These are phyloP conservation scores for Lordiphosa clarofinis DNA, from an alignment of 1,140 invertebrate genomes.

Conservation along the genomic window DNA sequence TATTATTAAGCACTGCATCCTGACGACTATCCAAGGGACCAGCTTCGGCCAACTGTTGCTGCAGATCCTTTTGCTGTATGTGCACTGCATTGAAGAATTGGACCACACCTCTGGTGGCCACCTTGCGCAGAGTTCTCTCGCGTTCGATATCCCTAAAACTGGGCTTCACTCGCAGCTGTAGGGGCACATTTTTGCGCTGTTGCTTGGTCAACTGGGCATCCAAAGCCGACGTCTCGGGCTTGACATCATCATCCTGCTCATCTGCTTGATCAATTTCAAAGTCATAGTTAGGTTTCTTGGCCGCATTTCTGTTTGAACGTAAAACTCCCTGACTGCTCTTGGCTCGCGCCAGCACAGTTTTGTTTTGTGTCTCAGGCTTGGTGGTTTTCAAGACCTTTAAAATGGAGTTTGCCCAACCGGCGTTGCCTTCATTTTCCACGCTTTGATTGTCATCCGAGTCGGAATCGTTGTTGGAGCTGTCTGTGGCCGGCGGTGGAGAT, in stretches of 20 bases:
- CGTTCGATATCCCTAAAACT: conserved; percentile 86
- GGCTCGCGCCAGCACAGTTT: conserved; percentile 37
- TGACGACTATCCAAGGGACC: conserved; percentile 89
- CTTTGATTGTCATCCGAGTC: conserved; percentile 29
- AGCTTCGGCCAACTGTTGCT: conserved; percentile 86
- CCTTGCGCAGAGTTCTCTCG: conserved; percentile 88
- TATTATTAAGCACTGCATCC: conserved; percentile 89
- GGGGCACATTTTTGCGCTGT: conserved; percentile 81
- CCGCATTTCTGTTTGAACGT: neutral
- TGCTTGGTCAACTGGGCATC: conserved; percentile 57
- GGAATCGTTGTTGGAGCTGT: conserved; percentile 22
- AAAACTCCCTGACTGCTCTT: conserved; percentile 37
- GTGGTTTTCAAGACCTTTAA: conserved; percentile 46
- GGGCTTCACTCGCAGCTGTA: conserved; percentile 87
- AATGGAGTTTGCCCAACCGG: conserved; percentile 58
- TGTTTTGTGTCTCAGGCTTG: conserved; percentile 39
- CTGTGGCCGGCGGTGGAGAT: neutral
- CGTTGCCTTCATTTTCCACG: conserved; percentile 33
- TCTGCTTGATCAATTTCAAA: conserved; percentile 80
- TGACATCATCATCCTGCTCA: conserved; percentile 78
- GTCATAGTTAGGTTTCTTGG: conserved; percentile 63
- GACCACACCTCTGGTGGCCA: conserved; percentile 94
- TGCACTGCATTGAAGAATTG: conserved; percentile 95
- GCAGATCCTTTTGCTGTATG: conserved; percentile 89
- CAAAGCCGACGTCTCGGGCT: conserved; percentile 71